Conservation (phyloP, 2,113 vertebrate genomes). For the Notechis scutatus region DNA sequence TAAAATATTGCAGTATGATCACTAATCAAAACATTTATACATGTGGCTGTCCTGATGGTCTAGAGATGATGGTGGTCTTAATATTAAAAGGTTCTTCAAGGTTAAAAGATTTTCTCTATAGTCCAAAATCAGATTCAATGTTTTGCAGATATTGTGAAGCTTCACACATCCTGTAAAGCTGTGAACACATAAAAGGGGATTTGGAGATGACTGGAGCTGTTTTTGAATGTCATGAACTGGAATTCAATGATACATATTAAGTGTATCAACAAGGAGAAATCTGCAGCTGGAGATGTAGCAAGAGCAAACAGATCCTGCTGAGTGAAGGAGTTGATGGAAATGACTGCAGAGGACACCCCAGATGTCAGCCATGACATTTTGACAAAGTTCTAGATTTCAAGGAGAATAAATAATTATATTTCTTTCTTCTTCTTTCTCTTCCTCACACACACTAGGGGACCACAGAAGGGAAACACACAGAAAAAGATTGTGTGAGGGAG, state of each 20-base stretch:
- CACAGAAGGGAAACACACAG: neutral
- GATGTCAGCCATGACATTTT: neutral
- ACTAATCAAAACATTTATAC: neutral
- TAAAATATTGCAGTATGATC: neutral
- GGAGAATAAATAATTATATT: neutral
- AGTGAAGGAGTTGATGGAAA: neutral
- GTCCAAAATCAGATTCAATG: neutral
- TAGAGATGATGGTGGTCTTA: neutral
- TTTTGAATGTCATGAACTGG: neutral
- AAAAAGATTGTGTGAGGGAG: neutral
- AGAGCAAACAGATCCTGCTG: neutral
- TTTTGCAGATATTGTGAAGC: neutral
- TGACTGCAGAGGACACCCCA: neutral
- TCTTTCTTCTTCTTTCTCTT: neutral
- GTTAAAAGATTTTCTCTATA: neutral
- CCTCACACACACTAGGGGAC: neutral
- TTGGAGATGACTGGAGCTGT: neutral
- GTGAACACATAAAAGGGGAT: neutral
- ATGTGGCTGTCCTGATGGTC: neutral
- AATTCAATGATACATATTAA: neutral
- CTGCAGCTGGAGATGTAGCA: neutral
- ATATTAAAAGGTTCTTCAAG: neutral
- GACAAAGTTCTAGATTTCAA: neutral
- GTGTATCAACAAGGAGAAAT: neutral
- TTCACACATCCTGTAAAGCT: neutral